These are phyloP conservation scores for Xiphorhynchus erythropygius DNA, from an alignment of 2,797 vertebrate species.

Conservation along the genomic window DNA sequence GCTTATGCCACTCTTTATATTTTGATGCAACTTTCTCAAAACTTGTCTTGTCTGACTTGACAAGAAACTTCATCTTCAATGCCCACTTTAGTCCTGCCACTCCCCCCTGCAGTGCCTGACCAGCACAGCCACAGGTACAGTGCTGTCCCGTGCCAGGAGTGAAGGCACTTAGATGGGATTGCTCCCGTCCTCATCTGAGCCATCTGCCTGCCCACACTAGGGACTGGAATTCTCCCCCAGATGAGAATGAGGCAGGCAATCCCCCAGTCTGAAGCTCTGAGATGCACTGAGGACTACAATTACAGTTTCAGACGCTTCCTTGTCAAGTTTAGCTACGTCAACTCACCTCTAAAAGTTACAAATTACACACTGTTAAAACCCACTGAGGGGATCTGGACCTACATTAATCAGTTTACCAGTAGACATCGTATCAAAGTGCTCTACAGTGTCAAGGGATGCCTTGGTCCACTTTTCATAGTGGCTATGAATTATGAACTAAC, in stretches of 20 bases:
- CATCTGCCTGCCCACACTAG: too few species aligned
- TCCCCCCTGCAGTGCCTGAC: background rate
- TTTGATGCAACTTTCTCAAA: background rate
- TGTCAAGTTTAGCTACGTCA: background rate
- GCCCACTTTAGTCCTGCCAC: background rate
- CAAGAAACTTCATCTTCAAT: background rate
- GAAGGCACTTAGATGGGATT: background rate
- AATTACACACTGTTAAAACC: background rate
- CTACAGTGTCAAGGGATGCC: background rate
- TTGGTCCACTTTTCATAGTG: background rate
- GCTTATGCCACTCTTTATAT: background rate
- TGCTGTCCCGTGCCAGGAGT: background rate
- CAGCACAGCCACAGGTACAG: rapidly evolving
- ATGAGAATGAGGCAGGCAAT: background rate
- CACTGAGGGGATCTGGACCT: background rate
- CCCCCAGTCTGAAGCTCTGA: background rate
- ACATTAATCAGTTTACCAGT: background rate
- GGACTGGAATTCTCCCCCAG: background rate
- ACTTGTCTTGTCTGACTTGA: background rate
- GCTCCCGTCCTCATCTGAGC: background rate
- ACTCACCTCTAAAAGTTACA: background rate
- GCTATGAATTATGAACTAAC: background rate
- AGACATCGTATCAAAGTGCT: background rate
- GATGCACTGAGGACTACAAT: background rate
- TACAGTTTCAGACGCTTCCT: background rate